Evolutionary conservation across 2,888 invertebrate genomes (phyloP).

Genomic region (Eretmocerus hayati): DNA sequence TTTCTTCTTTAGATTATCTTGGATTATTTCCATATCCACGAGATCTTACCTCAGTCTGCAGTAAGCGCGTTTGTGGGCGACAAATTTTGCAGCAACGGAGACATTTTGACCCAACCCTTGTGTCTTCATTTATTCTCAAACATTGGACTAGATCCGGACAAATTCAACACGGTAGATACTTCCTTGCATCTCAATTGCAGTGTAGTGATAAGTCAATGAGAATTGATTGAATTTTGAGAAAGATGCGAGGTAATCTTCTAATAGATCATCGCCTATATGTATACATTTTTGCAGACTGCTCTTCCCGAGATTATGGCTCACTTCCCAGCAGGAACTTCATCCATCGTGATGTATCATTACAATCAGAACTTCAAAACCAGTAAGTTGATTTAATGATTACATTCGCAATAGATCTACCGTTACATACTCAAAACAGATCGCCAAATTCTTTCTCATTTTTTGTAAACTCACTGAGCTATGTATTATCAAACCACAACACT

Average conservation of each 20-base stretch:
- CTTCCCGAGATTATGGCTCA: constrained; percentile 13
- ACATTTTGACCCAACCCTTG: constrained; percentile 2
- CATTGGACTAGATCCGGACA: constrained; percentile 8
- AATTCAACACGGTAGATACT: constrained; percentile 9
- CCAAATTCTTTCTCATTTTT: background rate
- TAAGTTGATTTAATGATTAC: constrained; percentile 4
- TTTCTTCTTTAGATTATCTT: too few species aligned
- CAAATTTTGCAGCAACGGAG: constrained; percentile 4
- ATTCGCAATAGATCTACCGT: background rate
- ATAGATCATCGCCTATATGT: too few species aligned
- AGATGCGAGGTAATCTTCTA: too few species aligned
- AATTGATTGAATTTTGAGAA: too few species aligned
- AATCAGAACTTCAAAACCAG: constrained; percentile 19
- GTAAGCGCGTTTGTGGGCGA: constrained; percentile 5
- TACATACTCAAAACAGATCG: background rate
- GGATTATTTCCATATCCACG: constrained; percentile 1
- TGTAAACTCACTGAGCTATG: background rate
- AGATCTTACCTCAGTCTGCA: constrained; percentile 7
- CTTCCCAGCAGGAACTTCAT: constrained; percentile 24
- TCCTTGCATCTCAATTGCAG: too few species aligned
- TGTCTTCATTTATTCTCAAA: constrained; percentile 4
- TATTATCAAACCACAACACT: too few species aligned
- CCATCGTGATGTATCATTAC: constrained; percentile 17
- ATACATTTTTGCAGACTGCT: constrained; percentile 6
- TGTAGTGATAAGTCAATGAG: too few species aligned